Conservation (phyloP, 2,797 vertebrate genomes). For the Acipenser ruthenus region DNA sequence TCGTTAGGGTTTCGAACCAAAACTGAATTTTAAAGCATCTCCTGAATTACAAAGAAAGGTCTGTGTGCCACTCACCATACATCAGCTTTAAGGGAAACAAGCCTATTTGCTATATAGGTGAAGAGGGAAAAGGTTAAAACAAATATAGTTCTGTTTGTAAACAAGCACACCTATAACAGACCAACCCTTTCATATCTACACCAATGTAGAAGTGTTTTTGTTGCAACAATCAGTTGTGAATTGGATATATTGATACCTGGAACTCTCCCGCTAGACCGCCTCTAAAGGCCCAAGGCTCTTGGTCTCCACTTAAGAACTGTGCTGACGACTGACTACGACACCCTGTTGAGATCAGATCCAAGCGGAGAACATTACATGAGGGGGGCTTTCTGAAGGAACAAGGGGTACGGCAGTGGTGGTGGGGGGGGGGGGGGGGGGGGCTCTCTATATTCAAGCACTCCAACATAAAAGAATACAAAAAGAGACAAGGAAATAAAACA, state of each 20-base stretch:
- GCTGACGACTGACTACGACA: slow-evolving; percentile 99
- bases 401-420: slow-evolving; percentile 57
- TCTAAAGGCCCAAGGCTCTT: slow-evolving; percentile 99
- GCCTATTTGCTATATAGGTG: slow-evolving; percentile 23
- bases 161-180: slow-evolving; percentile 97
- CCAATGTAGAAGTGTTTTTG: slow-evolving; percentile 45
- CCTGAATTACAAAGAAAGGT: too few relatives aligned
- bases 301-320: slow-evolving; percentile 99
- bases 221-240: slow-evolving; percentile 70
- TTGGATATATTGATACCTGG: slow-evolving; percentile 98
- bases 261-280: slow-evolving; percentile 99
- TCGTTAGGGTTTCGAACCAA: slow-evolving; percentile 46
- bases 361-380: slow-evolving; percentile 98
- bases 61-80: too few relatives aligned
- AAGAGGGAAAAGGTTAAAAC: slow-evolving; percentile 26
- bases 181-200: slow-evolving; percentile 86
- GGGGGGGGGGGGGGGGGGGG: slow-evolving; percentile 19
- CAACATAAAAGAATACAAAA: slow-evolving; percentile 14
- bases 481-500: slow-evolving; percentile 29
- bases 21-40: too few relatives aligned
- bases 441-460: slow-evolving; percentile 28
- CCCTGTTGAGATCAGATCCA: slow-evolving; percentile 99
- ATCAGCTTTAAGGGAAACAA: too few relatives aligned
- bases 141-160: slow-evolving; percentile 41
- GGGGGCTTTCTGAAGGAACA: slow-evolving; percentile 90